phyloP scores from a whole-genome alignment of 2,797 vertebrate species.

The Ciconia nigra region DNA sequence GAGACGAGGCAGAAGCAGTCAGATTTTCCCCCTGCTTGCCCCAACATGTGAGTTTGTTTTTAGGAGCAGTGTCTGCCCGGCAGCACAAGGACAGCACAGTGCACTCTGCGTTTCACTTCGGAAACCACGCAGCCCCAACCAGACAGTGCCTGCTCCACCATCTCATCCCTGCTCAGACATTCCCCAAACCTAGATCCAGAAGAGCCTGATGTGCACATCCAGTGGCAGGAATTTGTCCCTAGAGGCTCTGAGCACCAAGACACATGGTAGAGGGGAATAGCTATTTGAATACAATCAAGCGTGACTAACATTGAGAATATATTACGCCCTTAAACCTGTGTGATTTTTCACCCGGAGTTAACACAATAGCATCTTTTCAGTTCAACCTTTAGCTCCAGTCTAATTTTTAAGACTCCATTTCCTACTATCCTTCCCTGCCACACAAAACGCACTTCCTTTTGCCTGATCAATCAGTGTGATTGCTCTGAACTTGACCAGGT shows the following conservation, averaged over 20 bases:
- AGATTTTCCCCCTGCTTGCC: neutral
- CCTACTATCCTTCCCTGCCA: neutral
- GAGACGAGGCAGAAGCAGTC: neutral
- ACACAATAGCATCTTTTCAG: neutral
- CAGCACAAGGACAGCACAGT: neutral
- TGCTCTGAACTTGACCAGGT: neutral
- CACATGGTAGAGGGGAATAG: neutral
- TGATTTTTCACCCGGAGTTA: neutral
- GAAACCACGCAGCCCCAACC: neutral
- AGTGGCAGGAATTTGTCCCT: neutral
- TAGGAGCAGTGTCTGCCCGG: neutral
- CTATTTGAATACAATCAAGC: neutral
- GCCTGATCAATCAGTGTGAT: neutral
- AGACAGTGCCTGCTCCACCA: neutral
- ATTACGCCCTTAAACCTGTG: neutral
- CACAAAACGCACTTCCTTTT: neutral
- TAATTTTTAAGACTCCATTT: neutral
- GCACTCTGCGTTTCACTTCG: rapidly evolving
- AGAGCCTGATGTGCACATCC: rapidly evolving
- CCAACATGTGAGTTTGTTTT: neutral
- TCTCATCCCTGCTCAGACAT: neutral
- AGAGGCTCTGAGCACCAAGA: neutral
- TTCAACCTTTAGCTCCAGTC: neutral
- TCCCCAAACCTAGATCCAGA: neutral
- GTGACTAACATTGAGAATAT: neutral